These are phyloP conservation scores for Cataglyphis cursor DNA, from an alignment of 2,888 invertebrate species.

Conservation along the genomic window DNA sequence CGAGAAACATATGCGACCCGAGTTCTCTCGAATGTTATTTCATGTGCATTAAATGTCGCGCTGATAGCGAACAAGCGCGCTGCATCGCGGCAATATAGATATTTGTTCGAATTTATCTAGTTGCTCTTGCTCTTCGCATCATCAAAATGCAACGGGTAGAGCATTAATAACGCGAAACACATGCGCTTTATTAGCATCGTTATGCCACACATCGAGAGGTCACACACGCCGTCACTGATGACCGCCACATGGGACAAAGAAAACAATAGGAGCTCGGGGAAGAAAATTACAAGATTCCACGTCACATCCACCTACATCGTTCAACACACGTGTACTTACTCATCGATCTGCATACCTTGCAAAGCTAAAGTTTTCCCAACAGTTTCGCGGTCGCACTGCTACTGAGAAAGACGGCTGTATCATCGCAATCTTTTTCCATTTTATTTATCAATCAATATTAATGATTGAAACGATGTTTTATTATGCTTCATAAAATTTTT, in stretches of 20 bases:
- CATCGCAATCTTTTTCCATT: neutral
- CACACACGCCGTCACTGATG: neutral
- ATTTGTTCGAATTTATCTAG: neutral
- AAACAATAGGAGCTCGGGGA: neutral
- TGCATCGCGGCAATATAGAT: neutral
- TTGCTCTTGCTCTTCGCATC: neutral
- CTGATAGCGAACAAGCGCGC: neutral
- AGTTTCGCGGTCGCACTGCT: conserved; percentile 3
- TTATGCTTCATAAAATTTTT: neutral
- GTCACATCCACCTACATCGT: conserved; percentile 10
- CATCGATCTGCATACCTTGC: conserved; percentile 33
- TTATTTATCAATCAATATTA: neutral
- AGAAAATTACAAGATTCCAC: conserved; percentile 42
- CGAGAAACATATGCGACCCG: neutral
- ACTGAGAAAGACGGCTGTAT: neutral
- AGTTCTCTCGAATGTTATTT: neutral
- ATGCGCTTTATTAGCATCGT: conserved; percentile 16
- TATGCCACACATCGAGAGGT: neutral
- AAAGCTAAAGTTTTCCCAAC: conserved; percentile 11
- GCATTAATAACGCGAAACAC: neutral
- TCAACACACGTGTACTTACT: conserved; percentile 24
- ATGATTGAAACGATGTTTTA: neutral
- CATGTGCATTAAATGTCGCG: neutral
- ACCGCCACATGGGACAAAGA: conserved; percentile 9
- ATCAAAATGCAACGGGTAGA: conserved; percentile 1